phyloP scores from a whole-genome alignment of 2,888 invertebrate species.

The Apotomis turbidana region DNA sequence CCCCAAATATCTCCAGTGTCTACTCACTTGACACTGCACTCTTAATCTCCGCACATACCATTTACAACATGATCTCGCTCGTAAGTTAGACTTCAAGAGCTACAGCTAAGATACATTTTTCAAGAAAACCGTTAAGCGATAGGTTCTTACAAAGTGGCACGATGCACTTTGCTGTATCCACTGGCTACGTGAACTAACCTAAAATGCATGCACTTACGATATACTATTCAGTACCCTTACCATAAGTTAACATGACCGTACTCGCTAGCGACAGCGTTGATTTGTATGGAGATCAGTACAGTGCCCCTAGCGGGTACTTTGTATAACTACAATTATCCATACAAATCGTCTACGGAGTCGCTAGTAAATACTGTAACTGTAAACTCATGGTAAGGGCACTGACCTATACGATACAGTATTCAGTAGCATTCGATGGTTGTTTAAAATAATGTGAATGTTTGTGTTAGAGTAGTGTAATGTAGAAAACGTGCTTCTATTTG shows the following conservation, averaged over 20 bases:
- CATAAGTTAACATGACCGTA: no score
- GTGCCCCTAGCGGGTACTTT: no score
- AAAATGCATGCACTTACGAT: constrained; percentile 59
- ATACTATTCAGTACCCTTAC: constrained; percentile 49
- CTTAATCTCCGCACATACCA: constrained; percentile 18
- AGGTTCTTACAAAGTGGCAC: not conserved
- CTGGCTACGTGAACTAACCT: constrained; percentile 17
- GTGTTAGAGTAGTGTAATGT: not conserved
- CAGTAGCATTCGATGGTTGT: constrained; percentile 44
- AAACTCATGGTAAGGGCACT: no score
- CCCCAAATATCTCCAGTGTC: constrained; percentile 1
- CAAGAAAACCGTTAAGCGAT: not conserved
- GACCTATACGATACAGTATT: constrained; percentile 50
- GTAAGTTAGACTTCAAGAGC: not conserved
- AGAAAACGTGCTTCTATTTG: no score
- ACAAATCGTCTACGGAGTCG: no score
- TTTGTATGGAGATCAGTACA: no score
- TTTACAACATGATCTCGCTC: not conserved
- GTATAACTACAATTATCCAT: no score
- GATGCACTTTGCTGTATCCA: constrained; percentile 17
- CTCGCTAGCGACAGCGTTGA: no score
- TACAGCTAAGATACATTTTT: not conserved
- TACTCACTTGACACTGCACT: constrained; percentile 11
- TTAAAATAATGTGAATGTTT: constrained; percentile 26
- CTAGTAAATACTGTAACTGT: no score